Evolutionary conservation across 2,113 vertebrate species (phyloP), one percentile per base, ranked within the genome.

Genomic region (Rafetus swinhoei): DNA sequence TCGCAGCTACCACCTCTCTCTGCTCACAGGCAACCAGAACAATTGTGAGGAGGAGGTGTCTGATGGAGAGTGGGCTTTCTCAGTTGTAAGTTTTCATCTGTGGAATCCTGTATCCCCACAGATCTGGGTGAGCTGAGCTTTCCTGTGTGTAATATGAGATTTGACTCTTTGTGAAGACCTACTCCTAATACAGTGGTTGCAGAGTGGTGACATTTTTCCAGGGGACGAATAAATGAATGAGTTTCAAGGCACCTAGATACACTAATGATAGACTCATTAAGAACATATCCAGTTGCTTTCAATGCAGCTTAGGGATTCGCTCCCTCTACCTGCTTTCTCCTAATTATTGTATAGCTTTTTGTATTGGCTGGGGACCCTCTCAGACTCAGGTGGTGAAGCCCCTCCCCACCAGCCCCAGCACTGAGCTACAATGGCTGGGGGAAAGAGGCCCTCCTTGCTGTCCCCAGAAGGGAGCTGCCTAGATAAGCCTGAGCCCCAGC

Each of bases 131-230:
- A 57, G 50, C 22, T 39, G 65, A 79, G 21, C 19, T 6, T 3
- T 56, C 92, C 87, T 54, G 32, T 11, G 2, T 9, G 18, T 57
- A 72, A 88, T 80, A 54, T 54, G 55, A 85, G 88, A 7, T 65
- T 13, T 29, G 32, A 15, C 14, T 65, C 13, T 65, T n/a, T 32
- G 50, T 3, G 0, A 89, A 60, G 54, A 52, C 79, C 32, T 55
- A 88, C n/a, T 39, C 11, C 24, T 84, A 22, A 45, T 81, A 77
- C 11, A 83, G 0, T 57, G 85, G 15, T 35, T 76, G 72, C 35
- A 86, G 82, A 85, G 81, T 57, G n/a, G 45, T 87, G 82, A 1
- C 24, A n/a, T 88, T 92, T 90, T 82, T 96, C 90, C 56, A 77
- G 84, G 32, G 92, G 32, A 0, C 32, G 52, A 3, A 3, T 11